A percentile compares a stretch with the other conserved stretches of the same genome.
These are phyloP conservation scores for Ceyx cyanopectus DNA, from an alignment of 2,113 vertebrate species.

Conservation along the genomic window DNA sequence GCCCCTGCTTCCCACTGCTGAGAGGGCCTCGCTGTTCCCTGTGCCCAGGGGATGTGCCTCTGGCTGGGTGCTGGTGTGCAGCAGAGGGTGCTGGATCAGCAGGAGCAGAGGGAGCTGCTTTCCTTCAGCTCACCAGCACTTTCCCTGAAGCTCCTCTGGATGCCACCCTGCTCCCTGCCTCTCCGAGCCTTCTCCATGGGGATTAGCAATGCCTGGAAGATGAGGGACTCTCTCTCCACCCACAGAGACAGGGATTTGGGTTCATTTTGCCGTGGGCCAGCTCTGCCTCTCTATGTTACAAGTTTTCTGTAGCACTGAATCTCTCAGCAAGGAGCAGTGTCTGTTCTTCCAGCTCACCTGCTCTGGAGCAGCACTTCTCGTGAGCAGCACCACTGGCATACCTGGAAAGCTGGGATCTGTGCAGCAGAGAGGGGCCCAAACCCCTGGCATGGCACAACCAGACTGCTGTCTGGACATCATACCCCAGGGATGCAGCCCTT, in stretches of 20 bases:
- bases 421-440: background rate
- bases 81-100: conserved; percentile 1
- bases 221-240: background rate
- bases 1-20: background rate
- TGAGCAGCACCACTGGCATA: rapidly evolving
- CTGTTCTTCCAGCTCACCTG: background rate
- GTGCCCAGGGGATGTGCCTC: background rate
- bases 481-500: background rate
- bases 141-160: background rate
- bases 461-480: background rate
- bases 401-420: background rate
- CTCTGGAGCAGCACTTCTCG: background rate
- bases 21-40: background rate
- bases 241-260: rapidly evolving
- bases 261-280: background rate
- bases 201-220: background rate
- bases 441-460: rapidly evolving
- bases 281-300: background rate
- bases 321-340: background rate
- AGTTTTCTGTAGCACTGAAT: background rate
- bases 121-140: rapidly evolving
- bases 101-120: background rate
- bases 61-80: background rate
- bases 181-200: rapidly evolving
- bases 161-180: background rate